Conservation (phyloP, 2,113 vertebrate genomes). For the Campylomormyrus numenius region DNA sequence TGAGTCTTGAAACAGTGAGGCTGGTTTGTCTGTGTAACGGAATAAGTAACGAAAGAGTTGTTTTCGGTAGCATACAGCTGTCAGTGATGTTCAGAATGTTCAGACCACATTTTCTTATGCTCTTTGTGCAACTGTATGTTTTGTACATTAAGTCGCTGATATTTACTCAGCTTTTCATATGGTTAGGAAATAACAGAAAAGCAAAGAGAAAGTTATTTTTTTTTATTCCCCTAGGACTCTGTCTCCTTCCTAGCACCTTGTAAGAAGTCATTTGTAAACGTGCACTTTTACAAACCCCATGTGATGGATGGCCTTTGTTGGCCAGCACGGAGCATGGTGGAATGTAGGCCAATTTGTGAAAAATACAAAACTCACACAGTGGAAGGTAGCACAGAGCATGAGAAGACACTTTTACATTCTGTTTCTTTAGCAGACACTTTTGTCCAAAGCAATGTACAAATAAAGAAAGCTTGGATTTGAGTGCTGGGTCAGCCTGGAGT, state of each 20-base stretch:
- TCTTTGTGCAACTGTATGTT: background rate
- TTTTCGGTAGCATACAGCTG: background rate
- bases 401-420: background rate
- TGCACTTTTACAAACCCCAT: background rate
- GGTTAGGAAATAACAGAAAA: background rate
- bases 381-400: background rate
- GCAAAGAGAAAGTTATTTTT: background rate
- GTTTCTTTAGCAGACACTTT: background rate
- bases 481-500: background rate
- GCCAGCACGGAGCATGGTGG: background rate
- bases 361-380: background rate
- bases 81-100: background rate
- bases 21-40: background rate
- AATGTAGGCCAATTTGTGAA: background rate
- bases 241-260: background rate
- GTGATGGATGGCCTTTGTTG: background rate
- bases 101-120: background rate
- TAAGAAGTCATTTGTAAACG: background rate
- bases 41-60: background rate
- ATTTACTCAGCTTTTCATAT: background rate
- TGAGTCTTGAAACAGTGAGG: background rate
- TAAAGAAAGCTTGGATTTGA: background rate
- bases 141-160: background rate
- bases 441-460: background rate
- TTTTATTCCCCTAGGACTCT: background rate